A percentile compares a stretch with the other conserved stretches of the same genome.
Evolutionary conservation across 2,113 vertebrate genomes (phyloP).

Genomic region (Python bivittatus): DNA sequence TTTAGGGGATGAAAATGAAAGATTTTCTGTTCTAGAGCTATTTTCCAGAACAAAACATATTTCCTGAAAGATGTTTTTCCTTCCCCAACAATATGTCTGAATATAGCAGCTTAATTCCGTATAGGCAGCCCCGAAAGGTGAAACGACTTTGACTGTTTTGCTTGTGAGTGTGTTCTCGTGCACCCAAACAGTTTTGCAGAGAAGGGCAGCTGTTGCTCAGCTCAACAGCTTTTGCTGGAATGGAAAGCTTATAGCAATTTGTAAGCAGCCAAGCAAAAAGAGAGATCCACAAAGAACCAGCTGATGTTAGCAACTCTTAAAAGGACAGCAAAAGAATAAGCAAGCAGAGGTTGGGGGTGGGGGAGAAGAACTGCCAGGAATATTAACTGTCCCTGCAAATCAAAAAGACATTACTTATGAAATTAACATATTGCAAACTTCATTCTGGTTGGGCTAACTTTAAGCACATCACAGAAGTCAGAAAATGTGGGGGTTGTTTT

Average conservation of each 20-base stretch:
- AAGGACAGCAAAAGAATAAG: conserved; percentile 52
- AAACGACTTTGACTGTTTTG: conserved; percentile 35
- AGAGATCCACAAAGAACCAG: conserved; percentile 71
- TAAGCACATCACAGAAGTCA: conserved; percentile 28
- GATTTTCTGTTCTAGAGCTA: conserved; percentile 40
- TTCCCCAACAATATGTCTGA: conserved; percentile 29
- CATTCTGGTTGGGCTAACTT: conserved; percentile 39
- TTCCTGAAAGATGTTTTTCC: conserved; percentile 59
- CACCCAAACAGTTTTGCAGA: conserved; percentile 53
- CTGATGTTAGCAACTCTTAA: conserved; percentile 73
- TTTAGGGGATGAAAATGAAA: conserved; percentile 25
- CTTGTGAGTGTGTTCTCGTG: conserved; percentile 53
- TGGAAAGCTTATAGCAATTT: conserved; percentile 75
- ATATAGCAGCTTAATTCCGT: conserved; percentile 2
- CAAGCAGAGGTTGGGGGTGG: conserved; percentile 28
- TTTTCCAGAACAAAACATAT: conserved; percentile 44
- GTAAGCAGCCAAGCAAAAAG: conserved; percentile 71
- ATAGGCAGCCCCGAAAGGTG: conserved; percentile 21
- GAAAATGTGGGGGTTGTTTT: background rate
- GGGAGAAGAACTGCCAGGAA: conserved; percentile 33
- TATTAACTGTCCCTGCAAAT: conserved; percentile 55
- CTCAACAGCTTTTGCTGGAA: conserved; percentile 67
- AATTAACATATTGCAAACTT: conserved; percentile 47
- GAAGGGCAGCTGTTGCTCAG: conserved; percentile 68
- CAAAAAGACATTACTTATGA: conserved; percentile 43